Base-by-base conservation (phyloP, 2,888 invertebrate species). In the Nasonia oneida region DNA sequence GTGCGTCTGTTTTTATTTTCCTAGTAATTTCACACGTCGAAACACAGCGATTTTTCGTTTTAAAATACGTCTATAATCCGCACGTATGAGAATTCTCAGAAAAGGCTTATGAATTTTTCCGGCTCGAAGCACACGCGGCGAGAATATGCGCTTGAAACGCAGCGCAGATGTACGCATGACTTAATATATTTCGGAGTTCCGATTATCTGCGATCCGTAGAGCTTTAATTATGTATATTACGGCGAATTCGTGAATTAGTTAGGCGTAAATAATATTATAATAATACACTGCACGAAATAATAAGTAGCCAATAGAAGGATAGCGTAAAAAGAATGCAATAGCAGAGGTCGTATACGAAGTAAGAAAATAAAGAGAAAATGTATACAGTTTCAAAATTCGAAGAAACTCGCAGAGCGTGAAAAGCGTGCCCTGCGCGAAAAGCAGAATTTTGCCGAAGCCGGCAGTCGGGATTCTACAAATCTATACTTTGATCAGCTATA, bases 401-500 rank as follows among this genome's bases (percentile, higher is more conserved):
- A n/a, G 18, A 18, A n/a, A 4, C n/a, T 57, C n/a, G 57, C 18
- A n/a, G 0, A 57, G 5, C 57, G 3, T 1, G n/a, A 57, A n/a
- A 15, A 57, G 53, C 18, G 14, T 29, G 29, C 0, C 4, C 53
- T 14, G 18, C 18, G 15, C 15, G 53, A 18, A 53, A 53, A 18
- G 5, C 29, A n/a, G 57, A 57, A 57, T 14, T 50, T 8, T 29
- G 53, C 23, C 15, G 5, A 12, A 75, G 29, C 18, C 15, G 4
- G 12, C 73, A 39, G 70, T n/a, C 1, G 14, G 8, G 33, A 67
- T 18, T 23, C 29, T 14, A 18, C 10, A 8, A 67, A 23, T 23
- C 14, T 14, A 39, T 3, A 39, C 10, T 39, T 74, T 74, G 74
- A 74, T 74, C 74, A 74, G 74, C 74, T 50, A 74, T 74, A 50